phyloP scores from a whole-genome alignment of 2,797 vertebrate species.

The Lindbergichthys nudifrons region DNA sequence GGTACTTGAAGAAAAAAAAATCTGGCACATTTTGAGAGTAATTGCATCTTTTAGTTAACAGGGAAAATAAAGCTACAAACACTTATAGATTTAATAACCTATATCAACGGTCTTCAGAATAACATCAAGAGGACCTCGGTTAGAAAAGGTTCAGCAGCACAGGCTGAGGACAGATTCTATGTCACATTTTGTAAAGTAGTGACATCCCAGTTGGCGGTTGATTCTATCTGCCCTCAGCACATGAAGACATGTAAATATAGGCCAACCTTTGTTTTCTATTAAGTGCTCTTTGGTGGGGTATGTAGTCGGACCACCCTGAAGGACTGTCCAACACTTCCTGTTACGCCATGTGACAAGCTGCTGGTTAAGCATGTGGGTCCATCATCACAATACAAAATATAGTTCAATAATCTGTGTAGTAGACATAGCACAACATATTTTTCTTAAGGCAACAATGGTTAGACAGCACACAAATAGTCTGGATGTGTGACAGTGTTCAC shows the following conservation, averaged over 20 bases:
- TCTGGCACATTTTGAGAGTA: slow-evolving; percentile 38
- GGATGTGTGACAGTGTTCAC: slow-evolving; percentile 50
- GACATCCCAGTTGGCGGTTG: slow-evolving; percentile 21
- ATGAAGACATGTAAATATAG: slow-evolving; percentile 27
- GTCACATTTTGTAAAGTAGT: background rate
- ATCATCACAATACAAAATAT: slow-evolving; percentile 65
- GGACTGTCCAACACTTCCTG: slow-evolving; percentile 24
- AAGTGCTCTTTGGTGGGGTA: slow-evolving; percentile 54
- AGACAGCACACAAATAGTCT: slow-evolving; percentile 65
- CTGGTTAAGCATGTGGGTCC: slow-evolving; percentile 46
- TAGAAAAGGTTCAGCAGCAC: slow-evolving; percentile 56
- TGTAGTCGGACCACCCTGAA: slow-evolving; percentile 28
- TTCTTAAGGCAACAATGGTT: slow-evolving; percentile 82
- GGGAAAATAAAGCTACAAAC: slow-evolving; percentile 66
- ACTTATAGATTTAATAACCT: slow-evolving; percentile 57
- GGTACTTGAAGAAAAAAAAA: slow-evolving; percentile 3
- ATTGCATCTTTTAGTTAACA: slow-evolving; percentile 66
- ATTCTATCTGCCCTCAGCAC: slow-evolving; percentile 5
- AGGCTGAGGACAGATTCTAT: slow-evolving; percentile 42
- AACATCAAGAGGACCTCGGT: slow-evolving; percentile 44
- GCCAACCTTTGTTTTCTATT: background rate
- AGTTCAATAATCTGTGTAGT: slow-evolving; percentile 53
- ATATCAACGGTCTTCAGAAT: slow-evolving; percentile 57
- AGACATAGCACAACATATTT: slow-evolving; percentile 59
- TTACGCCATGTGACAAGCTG: slow-evolving; percentile 13